Conservation (phyloP, 2,888 invertebrate species). For the Hemicrepidius hirtus region DNA sequence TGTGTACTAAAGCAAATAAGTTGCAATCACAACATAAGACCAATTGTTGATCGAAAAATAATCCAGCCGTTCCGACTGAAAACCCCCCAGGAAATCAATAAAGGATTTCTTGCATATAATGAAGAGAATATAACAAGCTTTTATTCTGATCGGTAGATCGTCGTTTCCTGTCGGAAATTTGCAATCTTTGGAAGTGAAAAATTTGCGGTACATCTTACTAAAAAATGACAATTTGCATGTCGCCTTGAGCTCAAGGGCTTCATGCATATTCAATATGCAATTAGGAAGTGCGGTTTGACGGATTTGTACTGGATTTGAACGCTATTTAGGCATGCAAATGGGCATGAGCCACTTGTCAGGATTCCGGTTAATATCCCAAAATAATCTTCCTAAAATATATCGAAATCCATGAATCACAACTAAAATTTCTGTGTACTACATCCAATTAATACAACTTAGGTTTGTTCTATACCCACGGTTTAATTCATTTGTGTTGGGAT, state of each 20-base stretch:
- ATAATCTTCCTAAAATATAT: slow-evolving; percentile 34
- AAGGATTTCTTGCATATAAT: slow-evolving; percentile 28
- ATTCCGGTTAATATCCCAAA: slow-evolving; percentile 31
- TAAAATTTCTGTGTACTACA: slow-evolving; percentile 5
- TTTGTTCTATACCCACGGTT: background rate
- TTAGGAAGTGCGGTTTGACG: slow-evolving; percentile 40
- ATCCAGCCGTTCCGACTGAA: background rate
- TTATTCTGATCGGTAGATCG: slow-evolving; percentile 23
- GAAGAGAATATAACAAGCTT: slow-evolving; percentile 25
- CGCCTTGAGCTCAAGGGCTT: slow-evolving; percentile 26
- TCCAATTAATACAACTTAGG: slow-evolving; percentile 22
- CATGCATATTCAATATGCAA: slow-evolving; percentile 44
- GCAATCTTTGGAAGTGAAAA: slow-evolving; percentile 23
- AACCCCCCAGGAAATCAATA: slow-evolving; percentile 28
- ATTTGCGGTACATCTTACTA: slow-evolving; percentile 16
- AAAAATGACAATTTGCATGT: slow-evolving; percentile 33
- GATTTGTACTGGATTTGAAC: slow-evolving; percentile 44
- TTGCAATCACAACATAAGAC: slow-evolving; percentile 3
- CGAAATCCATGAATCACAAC: slow-evolving; percentile 30
- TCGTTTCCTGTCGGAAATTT: slow-evolving; percentile 32
- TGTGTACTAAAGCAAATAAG: slow-evolving; percentile 6
- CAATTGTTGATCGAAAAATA: slow-evolving; percentile 24
- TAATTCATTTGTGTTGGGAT: slow-evolving; percentile 15
- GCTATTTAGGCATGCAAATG: slow-evolving; percentile 42
- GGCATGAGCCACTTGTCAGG: slow-evolving; percentile 34